Base-by-base conservation (phyloP, 2,888 invertebrate genomes). In the Nemurella pictetii region DNA sequence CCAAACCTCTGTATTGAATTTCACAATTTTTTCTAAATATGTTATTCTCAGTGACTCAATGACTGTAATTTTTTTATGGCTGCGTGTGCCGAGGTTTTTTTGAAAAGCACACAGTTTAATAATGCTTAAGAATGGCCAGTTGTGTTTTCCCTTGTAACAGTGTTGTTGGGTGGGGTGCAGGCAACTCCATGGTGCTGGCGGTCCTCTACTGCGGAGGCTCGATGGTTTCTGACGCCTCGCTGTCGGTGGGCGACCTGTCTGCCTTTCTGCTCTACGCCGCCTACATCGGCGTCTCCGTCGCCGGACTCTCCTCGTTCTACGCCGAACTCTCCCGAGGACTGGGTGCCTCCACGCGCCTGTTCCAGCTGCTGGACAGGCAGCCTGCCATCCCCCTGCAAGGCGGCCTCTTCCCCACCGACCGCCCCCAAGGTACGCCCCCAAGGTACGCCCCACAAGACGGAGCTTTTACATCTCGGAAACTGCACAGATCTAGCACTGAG, bases 241-340 rank as follows among this genome's bases (percentile, higher is more conserved):
- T 97, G 85, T 94, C 95, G 0, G 95, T 98, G 20, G 98, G 99
- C 4, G 95, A 96, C 87, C 92, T 99, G 26, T 98, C 98, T 0
- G 96, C 99, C 0, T 99, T 99, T 90, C 92, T 99, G 15, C 90
- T 99, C 20, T 99, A 99, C 89, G 98, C 99, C 0, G 97, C 96
- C 0, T 98, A 98, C 88, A 96, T 98, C 25, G 98, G 97, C 15
- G 93, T 98, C 35, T 97, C 98, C 73, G 94, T 98, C 73, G 95
- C 95, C 80, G 97, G 98, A 15, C 89, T 99, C n/a, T 96, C 96
- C 80, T 95, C 95, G 87, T 98, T 98, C 90, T 99, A 98, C 89
- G 95, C 97, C 0, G 98, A 99, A 89, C 90, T 99, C 86, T 99
- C 98, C 91, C 96, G 96, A 89, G 98, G 98, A 0, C 90, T 99